Base-by-base conservation (phyloP, 2,797 vertebrate genomes). In the Perodicticus potto region DNA sequence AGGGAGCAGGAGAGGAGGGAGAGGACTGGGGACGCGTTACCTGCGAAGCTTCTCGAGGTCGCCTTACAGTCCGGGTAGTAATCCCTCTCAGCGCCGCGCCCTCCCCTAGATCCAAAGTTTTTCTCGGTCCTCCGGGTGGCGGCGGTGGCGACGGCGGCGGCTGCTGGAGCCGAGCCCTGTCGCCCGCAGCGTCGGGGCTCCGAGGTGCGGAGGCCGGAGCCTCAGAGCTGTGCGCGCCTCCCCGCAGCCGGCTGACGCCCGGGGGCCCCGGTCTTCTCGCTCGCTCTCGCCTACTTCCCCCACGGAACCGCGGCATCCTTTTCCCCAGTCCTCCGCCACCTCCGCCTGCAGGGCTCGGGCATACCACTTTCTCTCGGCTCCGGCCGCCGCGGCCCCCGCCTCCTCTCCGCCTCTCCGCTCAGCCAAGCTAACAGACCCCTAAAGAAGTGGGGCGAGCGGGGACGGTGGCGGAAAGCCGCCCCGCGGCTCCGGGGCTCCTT, bases 291-390 rank as follows among this genome's bases (percentile, higher is more conserved):
- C 97, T 97, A 86, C 93, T 97, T 98, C 98, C 97, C 97, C 97
- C 97, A 98, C 91, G 95, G 98, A 98, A 98, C 97, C 95, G 96
- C 95, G 93, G 98, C 98, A 98, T 98, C 98, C 96, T 98, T 98
- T 97, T 97, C 98, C 96, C 95, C 97, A 83, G 96, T 95, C 93
- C 98, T 97, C 98, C 97, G 67, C 97, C 98, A 97, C 98, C 98
- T 96, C 98, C 98, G 97, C 97, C 98, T 98, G 97, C 98, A 61
- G 95, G 93, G 97, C 94, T 98, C 96, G 96, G 98, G 98, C 98
- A 99, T 98, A 96, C 98, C 98, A 98, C 97, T 96, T 96, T 98
- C 97, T 87, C 96, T 78, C 43, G 73, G 94, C 96, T 85, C 72
- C 45, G 67, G 95, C 90, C 80, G 82, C 97, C 88, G 43, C 67